Base-by-base conservation (phyloP, 1,140 invertebrate genomes). In the Rhopalosiphum padi region DNA sequence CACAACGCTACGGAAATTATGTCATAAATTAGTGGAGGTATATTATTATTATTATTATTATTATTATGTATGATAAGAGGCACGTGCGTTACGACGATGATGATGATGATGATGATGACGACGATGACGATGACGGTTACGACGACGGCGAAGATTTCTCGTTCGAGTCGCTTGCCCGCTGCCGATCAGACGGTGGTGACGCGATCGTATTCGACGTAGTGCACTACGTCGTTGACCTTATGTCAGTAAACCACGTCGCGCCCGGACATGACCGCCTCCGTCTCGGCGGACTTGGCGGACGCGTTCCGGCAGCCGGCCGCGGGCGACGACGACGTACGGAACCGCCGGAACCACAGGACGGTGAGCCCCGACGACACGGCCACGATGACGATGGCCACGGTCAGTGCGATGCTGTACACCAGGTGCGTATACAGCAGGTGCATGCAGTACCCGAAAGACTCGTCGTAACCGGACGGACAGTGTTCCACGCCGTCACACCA, bases 191-290 rank as follows among this genome's bases (percentile, higher is more conserved):
- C 98, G 92, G 97, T 98, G 94, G 98, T 98, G 94, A 98, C 97
- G 94, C 98, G 96, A 95, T 98, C 98, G 94, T 98, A 97, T 96
- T 98, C 97, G 95, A 98, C 97, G 96, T 98, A 98, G 95, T 97
- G 97, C 95, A 98, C 97, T 97, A 97, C 98, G 97, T 97, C 97
- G 96, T 98, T 97, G 37, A 93, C 91, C 97, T 96, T 97, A 96
- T 97, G 97, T 98, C 98, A 98, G 97, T 97, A 98, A 96, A 98
- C 98, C 95, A 98, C 97, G 95, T 98, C 97, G 77, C 94, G 90
- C 60, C 94, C 94, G 9, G 94, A 93, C 48, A 95, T 93, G 51
- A 95, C 94, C 5, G 94, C 94, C 25, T 95, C 94, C n/a, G 94
- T 94, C 43, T 95, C 95, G 25, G 53, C 22, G 6, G 35, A 48